These are phyloP conservation scores for Scaptomyza cyrtandrae DNA, from an alignment of 2,888 invertebrate species.

Conservation along the genomic window DNA sequence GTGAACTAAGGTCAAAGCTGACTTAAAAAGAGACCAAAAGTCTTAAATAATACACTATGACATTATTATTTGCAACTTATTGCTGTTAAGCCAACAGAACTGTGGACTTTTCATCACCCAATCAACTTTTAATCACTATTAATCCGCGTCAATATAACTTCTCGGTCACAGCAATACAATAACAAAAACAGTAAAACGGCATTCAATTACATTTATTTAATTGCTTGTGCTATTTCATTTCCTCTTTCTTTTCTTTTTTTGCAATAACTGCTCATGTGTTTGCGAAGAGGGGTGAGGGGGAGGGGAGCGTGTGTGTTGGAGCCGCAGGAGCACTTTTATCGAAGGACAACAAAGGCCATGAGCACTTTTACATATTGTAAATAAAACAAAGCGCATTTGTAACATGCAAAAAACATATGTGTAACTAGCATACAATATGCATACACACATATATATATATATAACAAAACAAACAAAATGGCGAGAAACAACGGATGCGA, in stretches of 20 bases:
- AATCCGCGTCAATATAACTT: neutral
- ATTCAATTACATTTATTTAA: constrained; percentile 38
- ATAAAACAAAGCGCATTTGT: constrained; percentile 68
- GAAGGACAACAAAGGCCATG: constrained; percentile 34
- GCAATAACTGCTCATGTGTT: no score
- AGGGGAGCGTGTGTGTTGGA: neutral
- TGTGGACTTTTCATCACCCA: neutral
- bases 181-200: neutral
- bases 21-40: no score
- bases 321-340: constrained; percentile 30
- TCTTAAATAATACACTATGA: neutral
- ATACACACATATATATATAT: constrained; percentile 11
- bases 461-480: constrained; percentile 33
- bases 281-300: neutral
- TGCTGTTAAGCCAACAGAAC: neutral
- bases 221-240: constrained; percentile 27
- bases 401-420: constrained; percentile 51
- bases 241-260: neutral
- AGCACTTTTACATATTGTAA: constrained; percentile 65
- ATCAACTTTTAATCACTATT: neutral
- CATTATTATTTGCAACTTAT: neutral
- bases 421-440: constrained; percentile 29
- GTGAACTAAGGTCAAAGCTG: neutral
- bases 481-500: constrained; percentile 6
- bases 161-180: neutral